Percentiles rank a stretch among this genome's conserved stretches.
Evolutionary conservation across 1,140 invertebrate genomes (phyloP).

Genomic region (Triops longicaudatus): DNA sequence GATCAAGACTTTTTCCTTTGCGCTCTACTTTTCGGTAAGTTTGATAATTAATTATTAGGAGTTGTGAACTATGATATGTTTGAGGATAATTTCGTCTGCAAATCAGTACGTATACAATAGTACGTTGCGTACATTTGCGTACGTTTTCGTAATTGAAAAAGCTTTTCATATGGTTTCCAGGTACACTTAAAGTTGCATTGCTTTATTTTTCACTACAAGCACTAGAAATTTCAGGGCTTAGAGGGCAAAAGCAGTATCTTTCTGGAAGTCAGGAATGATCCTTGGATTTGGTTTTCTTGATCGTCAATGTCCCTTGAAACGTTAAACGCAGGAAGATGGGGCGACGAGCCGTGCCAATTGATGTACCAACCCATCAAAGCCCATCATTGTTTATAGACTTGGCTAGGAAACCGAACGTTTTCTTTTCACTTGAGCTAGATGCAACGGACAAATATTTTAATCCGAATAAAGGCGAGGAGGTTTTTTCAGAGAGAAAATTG

Average conservation of each 20-base stretch:
- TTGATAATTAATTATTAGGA: no score
- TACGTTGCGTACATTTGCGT: no score
- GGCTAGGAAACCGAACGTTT: background rate
- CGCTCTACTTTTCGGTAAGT: no score
- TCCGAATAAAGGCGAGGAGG: background rate
- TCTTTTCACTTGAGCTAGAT: background rate
- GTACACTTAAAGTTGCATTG: no score
- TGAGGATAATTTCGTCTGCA: no score
- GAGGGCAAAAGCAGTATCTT: background rate
- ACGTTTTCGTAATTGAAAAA: no score
- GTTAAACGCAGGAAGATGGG: background rate
- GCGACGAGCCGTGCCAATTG: constrained; percentile 4
- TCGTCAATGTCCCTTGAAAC: background rate
- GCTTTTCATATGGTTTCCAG: no score
- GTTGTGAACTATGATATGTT: no score
- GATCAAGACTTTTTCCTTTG: no score
- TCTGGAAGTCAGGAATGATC: background rate
- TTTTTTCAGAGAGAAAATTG: background rate
- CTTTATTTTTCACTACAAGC: no score
- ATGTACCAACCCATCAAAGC: constrained; percentile 9
- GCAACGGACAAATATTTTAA: background rate
- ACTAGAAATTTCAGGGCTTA: no score
- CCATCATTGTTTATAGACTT: background rate
- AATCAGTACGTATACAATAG: no score
- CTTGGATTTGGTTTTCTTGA: background rate